Base-by-base conservation (phyloP, 2,888 invertebrate genomes). In the Caenorhabditis sinica region DNA sequence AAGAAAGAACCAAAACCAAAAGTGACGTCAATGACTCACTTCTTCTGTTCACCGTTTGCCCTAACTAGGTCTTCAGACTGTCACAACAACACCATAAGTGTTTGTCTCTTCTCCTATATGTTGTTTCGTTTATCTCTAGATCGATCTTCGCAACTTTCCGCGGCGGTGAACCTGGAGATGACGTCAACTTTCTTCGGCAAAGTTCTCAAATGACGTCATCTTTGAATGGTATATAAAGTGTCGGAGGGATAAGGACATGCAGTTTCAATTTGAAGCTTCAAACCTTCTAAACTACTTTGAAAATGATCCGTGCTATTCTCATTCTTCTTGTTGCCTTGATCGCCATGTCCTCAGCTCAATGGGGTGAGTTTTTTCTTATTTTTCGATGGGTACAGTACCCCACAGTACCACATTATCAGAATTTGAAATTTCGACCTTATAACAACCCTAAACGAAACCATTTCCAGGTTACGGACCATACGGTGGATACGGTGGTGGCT, bases 401-500 rank as follows among this genome's bases (percentile, higher is more conserved):
- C n/a, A n/a, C n/a, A n/a, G n/a, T n/a, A n/a, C n/a, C n/a, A n/a
- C n/a, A n/a, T n/a, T n/a, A n/a, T n/a, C n/a, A n/a, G n/a, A n/a
- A n/a, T n/a, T n/a, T n/a, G n/a, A n/a, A n/a, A n/a, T n/a, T n/a
- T n/a, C n/a, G n/a, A n/a, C n/a, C n/a, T n/a, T n/a, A n/a, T n/a
- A 11, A 13, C 2, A 36, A 9, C 17, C 28, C 17, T 28, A 33
- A 30, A 30, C 13, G 1, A 13, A 28, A 30, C 28, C 11, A 51
- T 56, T 58, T 76, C 53, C 49, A 76, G 76, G 76, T 5, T 76
- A 76, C 49, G 66, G 68, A 15, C 53, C 53, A 61, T 49, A 61
- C 25, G 36, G 53, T 17, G 68, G 68, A 53, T 53, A 53, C 36
- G 53, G 63, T 56, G 79, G 68, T 20, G 45, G 76, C 17, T 69